A percentile compares a stretch with the other conserved stretches of the same genome.
Evolutionary conservation across 2,888 invertebrate species (phyloP).

Genomic region (Conus canariensis): DNA sequence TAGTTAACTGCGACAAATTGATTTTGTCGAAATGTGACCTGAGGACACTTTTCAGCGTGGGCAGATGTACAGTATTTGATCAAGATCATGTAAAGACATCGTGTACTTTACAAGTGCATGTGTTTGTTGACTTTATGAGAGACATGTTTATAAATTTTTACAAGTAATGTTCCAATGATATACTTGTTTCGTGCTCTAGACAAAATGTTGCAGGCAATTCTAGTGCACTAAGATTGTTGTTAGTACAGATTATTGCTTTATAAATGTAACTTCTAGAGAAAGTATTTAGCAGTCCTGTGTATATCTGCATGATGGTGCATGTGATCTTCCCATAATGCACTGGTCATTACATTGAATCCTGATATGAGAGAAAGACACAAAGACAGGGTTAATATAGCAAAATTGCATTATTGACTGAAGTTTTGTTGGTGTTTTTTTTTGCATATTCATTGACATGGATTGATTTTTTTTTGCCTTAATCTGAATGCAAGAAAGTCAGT

Average conservation of each 20-base stretch:
- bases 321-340: neutral
- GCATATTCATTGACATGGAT: no score
- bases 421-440: no score
- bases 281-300: neutral
- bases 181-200: neutral
- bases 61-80: neutral
- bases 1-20: neutral
- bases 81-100: neutral
- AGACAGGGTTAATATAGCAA: neutral
- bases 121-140: neutral
- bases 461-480: no score
- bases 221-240: neutral
- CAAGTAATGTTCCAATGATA: neutral
- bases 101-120: neutral
- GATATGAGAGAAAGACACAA: neutral
- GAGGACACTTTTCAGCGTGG: no score
- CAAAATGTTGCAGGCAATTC: neutral
- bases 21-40: neutral
- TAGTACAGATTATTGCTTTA: neutral
- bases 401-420: neutral
- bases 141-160: neutral
- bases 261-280: neutral
- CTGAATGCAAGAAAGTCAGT: no score
- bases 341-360: neutral
- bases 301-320: neutral